These are phyloP conservation scores for Colletes gigas DNA, from an alignment of 1,140 invertebrate species.

Conservation along the genomic window DNA sequence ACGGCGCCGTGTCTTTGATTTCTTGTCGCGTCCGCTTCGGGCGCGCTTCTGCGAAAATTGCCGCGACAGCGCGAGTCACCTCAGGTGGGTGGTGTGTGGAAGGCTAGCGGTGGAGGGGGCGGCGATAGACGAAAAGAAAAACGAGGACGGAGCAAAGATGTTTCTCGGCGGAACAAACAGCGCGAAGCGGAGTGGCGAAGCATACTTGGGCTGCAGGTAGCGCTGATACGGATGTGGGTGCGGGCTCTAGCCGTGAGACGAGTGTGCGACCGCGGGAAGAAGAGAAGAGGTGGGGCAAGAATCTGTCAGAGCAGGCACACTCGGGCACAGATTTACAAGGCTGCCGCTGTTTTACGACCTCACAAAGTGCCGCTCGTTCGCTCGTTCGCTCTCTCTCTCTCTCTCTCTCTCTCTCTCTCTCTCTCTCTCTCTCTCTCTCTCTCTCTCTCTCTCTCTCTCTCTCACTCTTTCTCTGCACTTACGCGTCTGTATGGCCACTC, in stretches of 20 bases:
- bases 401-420: too few relatives aligned
- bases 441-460: constrained; percentile 22
- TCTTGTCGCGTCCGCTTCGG: not conserved
- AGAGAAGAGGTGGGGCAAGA: constrained; percentile 55
- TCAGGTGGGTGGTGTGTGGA: not conserved
- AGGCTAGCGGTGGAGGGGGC: not conserved
- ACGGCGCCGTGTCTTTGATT: too few relatives aligned
- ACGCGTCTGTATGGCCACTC: constrained; percentile 12
- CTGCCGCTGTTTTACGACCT: constrained; percentile 78
- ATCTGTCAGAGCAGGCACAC: constrained; percentile 76
- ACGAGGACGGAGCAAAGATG: not conserved
- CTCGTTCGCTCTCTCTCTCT: constrained; percentile 30
- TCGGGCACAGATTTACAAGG: constrained; percentile 78
- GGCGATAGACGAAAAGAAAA: not conserved
- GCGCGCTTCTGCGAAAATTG: not conserved
- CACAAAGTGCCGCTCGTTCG: constrained; percentile 77
- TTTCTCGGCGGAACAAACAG: not conserved
- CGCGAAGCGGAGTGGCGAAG: not conserved
- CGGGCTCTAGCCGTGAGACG: constrained; percentile 28
- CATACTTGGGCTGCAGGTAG: constrained; percentile 1
- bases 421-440: constrained; percentile 19
- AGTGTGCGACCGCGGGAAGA: constrained; percentile 26
- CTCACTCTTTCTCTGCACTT: constrained; percentile 14
- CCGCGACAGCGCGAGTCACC: not conserved
- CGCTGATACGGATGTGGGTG: not conserved